Evolutionary conservation across 2,888 invertebrate species (phyloP).

Genomic region (Agrochola litura): DNA sequence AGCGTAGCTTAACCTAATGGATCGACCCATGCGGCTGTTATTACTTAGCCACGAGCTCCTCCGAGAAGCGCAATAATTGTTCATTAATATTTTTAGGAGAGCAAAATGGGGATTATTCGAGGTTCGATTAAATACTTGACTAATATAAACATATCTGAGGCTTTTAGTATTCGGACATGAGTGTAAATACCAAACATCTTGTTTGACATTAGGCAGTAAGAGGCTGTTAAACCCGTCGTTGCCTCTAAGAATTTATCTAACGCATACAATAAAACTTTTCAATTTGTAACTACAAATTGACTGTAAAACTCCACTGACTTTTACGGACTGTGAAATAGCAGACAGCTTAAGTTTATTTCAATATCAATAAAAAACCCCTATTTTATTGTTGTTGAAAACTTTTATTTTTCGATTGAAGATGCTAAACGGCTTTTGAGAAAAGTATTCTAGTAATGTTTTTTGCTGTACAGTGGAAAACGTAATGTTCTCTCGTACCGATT

Average conservation of each 20-base stretch:
- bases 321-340: slow-evolving; percentile 50
- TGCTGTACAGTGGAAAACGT: neutral
- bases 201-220: slow-evolving; percentile 15
- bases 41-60: too few relatives aligned
- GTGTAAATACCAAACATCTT: slow-evolving; percentile 13
- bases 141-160: neutral
- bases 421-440: neutral
- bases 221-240: slow-evolving; percentile 26
- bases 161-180: neutral
- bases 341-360: slow-evolving; percentile 44
- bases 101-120: neutral
- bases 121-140: too few relatives aligned
- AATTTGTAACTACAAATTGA: slow-evolving; percentile 58
- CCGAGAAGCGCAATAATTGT: neutral
- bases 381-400: slow-evolving; percentile 40
- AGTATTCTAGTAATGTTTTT: neutral
- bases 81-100: neutral
- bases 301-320: slow-evolving; percentile 51
- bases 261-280: slow-evolving; percentile 49
- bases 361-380: slow-evolving; percentile 48
- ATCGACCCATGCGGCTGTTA: too few relatives aligned
- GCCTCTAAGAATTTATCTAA: slow-evolving; percentile 33
- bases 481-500: neutral
- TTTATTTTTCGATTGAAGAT: slow-evolving; percentile 24
- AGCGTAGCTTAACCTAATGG: too few relatives aligned